Evolutionary conservation across 2,797 vertebrate species (phyloP).

Genomic region (Bradypodion pumilum): DNA sequence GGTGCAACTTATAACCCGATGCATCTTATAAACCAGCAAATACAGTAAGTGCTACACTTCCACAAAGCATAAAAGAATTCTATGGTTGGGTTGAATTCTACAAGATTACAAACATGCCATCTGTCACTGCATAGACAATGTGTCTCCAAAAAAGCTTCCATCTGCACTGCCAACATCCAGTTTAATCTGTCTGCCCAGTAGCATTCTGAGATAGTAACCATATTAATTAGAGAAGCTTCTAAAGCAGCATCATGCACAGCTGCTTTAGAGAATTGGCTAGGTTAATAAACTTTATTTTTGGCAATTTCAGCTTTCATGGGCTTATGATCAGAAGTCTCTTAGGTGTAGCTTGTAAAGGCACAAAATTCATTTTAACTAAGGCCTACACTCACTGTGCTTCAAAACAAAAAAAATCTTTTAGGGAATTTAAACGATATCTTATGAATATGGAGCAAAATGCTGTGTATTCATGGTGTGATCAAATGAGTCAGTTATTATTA

Average conservation of each 20-base stretch:
- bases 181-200: constrained; percentile 9
- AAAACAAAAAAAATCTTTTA: constrained; percentile 29
- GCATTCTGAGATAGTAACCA: constrained; percentile 34
- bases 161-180: constrained; percentile 38
- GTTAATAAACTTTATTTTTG: constrained; percentile 15
- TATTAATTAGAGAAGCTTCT: constrained; percentile 37
- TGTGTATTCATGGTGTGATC: background rate
- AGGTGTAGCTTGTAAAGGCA: background rate
- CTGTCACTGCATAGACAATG: constrained; percentile 36
- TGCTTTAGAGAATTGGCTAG: background rate
- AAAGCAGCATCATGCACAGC: constrained; percentile 16
- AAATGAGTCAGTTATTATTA: constrained; percentile 26
- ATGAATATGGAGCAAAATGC: constrained; percentile 37
- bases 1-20: background rate
- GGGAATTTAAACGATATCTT: constrained; percentile 22
- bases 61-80: background rate
- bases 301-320: background rate
- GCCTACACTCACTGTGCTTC: background rate
- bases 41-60: background rate
- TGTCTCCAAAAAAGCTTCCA: constrained; percentile 8
- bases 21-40: too few species aligned
- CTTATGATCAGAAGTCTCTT: background rate
- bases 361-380: constrained; percentile 21
- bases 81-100: constrained; percentile 35
- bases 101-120: constrained; percentile 14